Evolutionary conservation across 2,797 vertebrate species (phyloP).

Genomic region (Hylomyscus alleni): DNA sequence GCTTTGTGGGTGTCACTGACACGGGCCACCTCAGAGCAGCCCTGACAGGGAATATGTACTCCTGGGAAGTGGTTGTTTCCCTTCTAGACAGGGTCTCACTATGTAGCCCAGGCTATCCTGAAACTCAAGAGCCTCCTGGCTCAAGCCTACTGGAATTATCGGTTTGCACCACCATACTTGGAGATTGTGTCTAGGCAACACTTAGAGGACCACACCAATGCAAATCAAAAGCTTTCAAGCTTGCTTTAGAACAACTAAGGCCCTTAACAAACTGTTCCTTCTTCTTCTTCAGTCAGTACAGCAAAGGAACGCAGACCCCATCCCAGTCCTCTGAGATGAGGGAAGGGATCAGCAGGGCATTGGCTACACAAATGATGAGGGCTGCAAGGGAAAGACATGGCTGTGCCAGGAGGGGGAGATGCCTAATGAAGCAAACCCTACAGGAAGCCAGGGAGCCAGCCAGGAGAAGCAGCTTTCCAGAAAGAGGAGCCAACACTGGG

Average conservation of each 20-base stretch:
- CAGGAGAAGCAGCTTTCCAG: background rate
- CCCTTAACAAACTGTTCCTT: background rate
- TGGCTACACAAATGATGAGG: background rate
- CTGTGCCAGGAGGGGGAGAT: background rate
- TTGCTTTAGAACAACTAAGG: background rate
- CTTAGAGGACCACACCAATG: constrained; percentile 27
- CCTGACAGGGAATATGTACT: background rate
- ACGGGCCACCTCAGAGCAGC: background rate
- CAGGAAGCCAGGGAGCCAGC: background rate
- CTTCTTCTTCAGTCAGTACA: background rate
- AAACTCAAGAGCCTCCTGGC: background rate
- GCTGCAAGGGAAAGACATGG: background rate
- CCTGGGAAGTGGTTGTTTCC: background rate
- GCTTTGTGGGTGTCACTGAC: constrained; percentile 22
- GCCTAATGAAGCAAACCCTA: background rate
- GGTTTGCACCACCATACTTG: background rate
- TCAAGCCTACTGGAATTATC: background rate
- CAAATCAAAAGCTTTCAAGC: background rate
- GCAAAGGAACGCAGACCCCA: background rate
- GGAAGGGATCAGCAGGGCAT: background rate
- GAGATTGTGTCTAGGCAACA: background rate
- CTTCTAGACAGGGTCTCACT: background rate
- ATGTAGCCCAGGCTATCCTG: background rate
- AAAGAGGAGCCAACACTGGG: background rate
- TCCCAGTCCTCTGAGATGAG: background rate